These are phyloP conservation scores for Asteroscopus sphinx DNA, from an alignment of 2,888 invertebrate species.

Conservation along the genomic window DNA sequence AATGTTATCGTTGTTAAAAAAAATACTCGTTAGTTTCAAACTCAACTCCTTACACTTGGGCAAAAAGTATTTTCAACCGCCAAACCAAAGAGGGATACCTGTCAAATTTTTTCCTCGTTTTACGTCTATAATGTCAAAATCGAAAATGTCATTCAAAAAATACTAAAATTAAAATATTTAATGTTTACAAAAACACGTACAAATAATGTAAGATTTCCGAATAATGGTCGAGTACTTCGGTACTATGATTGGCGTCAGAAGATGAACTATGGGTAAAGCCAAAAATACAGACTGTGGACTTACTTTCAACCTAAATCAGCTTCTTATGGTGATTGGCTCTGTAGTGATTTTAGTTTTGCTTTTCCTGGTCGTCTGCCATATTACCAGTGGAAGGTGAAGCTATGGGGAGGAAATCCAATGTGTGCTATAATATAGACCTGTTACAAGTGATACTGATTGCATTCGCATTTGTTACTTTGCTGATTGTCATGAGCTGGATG, in stretches of 20 bases:
- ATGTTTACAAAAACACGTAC: conserved; percentile 12
- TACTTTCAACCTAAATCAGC: conserved; percentile 75
- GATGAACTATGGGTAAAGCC: conserved; percentile 59
- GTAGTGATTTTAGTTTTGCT: conserved; percentile 75
- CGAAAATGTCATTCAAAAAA: conserved; percentile 19
- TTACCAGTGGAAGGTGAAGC: conserved; percentile 70
- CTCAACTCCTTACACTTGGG: not conserved
- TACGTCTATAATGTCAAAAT: conserved; percentile 42
- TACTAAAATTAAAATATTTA: conserved; percentile 5
- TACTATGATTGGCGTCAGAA: conserved; percentile 46
- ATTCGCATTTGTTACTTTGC: conserved; percentile 74
- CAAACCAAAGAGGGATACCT: conserved; percentile 19
- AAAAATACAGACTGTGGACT: conserved; percentile 54
- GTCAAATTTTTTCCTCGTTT: conserved; percentile 32
- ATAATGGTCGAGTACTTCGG: conserved; percentile 26
- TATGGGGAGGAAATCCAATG: conserved; percentile 51
- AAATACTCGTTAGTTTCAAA: not conserved
- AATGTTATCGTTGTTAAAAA: conserved; percentile 27
- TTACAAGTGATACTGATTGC: conserved; percentile 73
- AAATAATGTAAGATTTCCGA: conserved; percentile 11
- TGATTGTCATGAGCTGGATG: conserved; percentile 79
- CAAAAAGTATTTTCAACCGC: conserved; percentile 18
- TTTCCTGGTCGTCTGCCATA: conserved; percentile 77
- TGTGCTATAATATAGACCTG: conserved; percentile 69
- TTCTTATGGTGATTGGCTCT: conserved; percentile 78